Conservation (phyloP, 2,888 invertebrate genomes). For the Entomobrya proxima region DNA sequence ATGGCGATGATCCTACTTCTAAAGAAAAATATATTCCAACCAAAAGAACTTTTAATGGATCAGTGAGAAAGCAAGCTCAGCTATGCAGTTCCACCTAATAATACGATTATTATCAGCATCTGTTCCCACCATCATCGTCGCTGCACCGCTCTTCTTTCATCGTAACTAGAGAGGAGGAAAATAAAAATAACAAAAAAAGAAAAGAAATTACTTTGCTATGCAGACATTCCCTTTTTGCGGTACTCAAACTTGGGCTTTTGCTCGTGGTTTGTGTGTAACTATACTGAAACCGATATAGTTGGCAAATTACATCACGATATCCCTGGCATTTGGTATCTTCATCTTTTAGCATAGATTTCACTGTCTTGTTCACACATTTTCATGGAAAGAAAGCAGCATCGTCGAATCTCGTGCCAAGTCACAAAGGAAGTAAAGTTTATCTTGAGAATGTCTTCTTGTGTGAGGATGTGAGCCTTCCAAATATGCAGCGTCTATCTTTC, state of each 20-base stretch:
- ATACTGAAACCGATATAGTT: conserved; percentile 22
- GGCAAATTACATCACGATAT: conserved; percentile 31
- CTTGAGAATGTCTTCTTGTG: conserved; percentile 17
- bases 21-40: too few relatives aligned
- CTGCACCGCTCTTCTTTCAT: conserved; percentile 35
- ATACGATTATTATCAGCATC: conserved; percentile 69
- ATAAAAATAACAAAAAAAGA: neutral
- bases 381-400: conserved; percentile 57
- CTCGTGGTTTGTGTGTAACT: neutral
- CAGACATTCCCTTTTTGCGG: conserved; percentile 39
- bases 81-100: conserved; percentile 44
- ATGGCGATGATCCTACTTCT: conserved; percentile 1
- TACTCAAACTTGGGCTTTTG: neutral
- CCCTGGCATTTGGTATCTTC: conserved; percentile 19
- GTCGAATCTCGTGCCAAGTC: conserved; percentile 54
- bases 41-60: too few relatives aligned
- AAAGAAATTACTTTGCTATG: conserved; percentile 29
- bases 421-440: conserved; percentile 57
- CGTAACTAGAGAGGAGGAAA: conserved; percentile 24
- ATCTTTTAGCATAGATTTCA: conserved; percentile 60
- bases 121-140: conserved; percentile 55
- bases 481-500: conserved; percentile 16
- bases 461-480: conserved; percentile 24
- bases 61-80: conserved; percentile 51
- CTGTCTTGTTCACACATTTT: conserved; percentile 67